Evolutionary conservation across 2,797 vertebrate genomes (phyloP).

Genomic region (Pipistrellus pipistrellus): DNA sequence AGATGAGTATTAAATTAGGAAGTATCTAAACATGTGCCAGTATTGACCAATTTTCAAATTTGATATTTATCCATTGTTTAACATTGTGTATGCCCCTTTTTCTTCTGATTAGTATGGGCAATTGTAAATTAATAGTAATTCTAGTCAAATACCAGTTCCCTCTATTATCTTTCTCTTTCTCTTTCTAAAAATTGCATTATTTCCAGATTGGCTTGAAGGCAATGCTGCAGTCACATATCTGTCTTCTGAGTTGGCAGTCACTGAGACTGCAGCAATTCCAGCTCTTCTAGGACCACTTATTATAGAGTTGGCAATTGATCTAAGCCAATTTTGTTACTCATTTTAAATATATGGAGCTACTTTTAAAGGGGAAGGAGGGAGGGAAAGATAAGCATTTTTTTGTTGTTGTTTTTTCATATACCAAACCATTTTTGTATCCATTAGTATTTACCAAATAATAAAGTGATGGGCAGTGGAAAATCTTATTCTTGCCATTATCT

Average conservation of each 20-base stretch:
- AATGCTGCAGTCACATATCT: slow-evolving; percentile 52
- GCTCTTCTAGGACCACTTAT: slow-evolving; percentile 64
- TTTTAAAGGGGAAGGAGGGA: slow-evolving; percentile 2
- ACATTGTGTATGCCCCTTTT: slow-evolving; percentile 38
- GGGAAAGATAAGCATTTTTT: slow-evolving; percentile 18
- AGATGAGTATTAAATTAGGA: slow-evolving; percentile 42
- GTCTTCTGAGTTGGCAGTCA: slow-evolving; percentile 71
- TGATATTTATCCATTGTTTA: slow-evolving; percentile 36
- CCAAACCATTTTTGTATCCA: background rate
- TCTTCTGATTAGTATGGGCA: background rate
- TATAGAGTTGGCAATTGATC: slow-evolving; percentile 58
- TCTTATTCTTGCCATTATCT: slow-evolving; percentile 60
- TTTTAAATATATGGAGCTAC: slow-evolving; percentile 65
- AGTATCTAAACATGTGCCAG: background rate
- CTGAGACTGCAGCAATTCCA: slow-evolving; percentile 55
- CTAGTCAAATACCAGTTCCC: slow-evolving; percentile 12
- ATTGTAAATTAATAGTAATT: slow-evolving; percentile 44
- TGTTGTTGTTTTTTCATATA: slow-evolving; percentile 49
- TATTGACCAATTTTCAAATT: slow-evolving; percentile 31
- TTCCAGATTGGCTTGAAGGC: slow-evolving; percentile 56
- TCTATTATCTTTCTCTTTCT: slow-evolving; percentile 50
- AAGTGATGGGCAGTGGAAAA: slow-evolving; percentile 16
- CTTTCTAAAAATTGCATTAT: slow-evolving; percentile 66
- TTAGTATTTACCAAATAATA: slow-evolving; percentile 54
- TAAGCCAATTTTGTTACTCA: slow-evolving; percentile 65